Evolutionary conservation across 2,888 invertebrate species (phyloP).

Genomic region (Andrena fulva): DNA sequence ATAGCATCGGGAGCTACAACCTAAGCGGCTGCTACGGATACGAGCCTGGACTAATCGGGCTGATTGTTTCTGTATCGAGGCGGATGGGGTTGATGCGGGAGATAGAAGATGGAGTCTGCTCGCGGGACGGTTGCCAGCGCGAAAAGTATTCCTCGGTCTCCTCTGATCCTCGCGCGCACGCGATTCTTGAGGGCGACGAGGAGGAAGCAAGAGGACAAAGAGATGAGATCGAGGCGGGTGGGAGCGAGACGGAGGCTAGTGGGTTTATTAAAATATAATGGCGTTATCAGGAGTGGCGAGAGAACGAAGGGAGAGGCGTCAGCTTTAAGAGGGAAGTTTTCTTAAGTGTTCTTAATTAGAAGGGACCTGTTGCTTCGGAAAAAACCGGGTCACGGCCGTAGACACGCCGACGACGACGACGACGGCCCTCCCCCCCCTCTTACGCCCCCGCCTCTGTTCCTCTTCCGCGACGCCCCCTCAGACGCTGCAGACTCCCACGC

Average conservation of each 20-base stretch:
- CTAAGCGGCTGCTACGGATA: background rate
- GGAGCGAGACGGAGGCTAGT: slow-evolving; percentile 54
- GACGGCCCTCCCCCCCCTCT: slow-evolving; percentile 14
- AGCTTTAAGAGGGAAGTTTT: slow-evolving; percentile 85
- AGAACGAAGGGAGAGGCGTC: slow-evolving; percentile 80
- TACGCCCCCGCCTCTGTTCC: slow-evolving; percentile 15
- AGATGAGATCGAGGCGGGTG: slow-evolving; percentile 23
- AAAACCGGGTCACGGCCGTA: slow-evolving; percentile 85
- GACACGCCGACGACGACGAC: slow-evolving; percentile 76
- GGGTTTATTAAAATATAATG: slow-evolving; percentile 85
- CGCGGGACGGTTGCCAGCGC: slow-evolving; percentile 39
- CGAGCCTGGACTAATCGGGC: slow-evolving; percentile 41
- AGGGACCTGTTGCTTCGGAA: slow-evolving; percentile 85
- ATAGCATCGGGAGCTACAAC: too few species aligned
- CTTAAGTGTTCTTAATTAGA: slow-evolving; percentile 85
- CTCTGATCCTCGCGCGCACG: slow-evolving; percentile 22
- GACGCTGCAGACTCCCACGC: slow-evolving; percentile 58
- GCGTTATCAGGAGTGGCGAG: slow-evolving; percentile 79
- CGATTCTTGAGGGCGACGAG: slow-evolving; percentile 32
- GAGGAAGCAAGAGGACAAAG: slow-evolving; percentile 14
- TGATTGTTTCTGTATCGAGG: slow-evolving; percentile 5
- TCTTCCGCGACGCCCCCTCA: slow-evolving; percentile 59
- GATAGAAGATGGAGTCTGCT: background rate
- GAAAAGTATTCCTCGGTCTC: slow-evolving; percentile 48
- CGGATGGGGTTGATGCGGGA: background rate